Evolutionary conservation across 2,797 vertebrate genomes (phyloP), one percentile per base, ranked within the genome.

Genomic region (Micromesistius poutassou): DNA sequence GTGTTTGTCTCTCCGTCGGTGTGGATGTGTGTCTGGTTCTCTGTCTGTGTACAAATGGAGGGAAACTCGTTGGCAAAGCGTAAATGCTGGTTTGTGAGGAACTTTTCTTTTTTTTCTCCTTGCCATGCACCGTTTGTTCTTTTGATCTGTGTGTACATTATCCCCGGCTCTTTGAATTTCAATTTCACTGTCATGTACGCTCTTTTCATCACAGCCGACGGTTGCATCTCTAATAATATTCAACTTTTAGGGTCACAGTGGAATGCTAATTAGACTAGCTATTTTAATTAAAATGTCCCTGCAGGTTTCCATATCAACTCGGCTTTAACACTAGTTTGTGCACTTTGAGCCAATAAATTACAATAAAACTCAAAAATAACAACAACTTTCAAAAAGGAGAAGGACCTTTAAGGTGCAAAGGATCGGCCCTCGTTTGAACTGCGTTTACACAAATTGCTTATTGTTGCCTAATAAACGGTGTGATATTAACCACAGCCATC

Each of bases 121-220:
- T 55, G 55, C 55, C 87, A n/a, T n/a, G n/a, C n/a, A 89, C 86
- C 94, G 91, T 95, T 94, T 94, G 93, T 94, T 94, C 93, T 93
- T 95, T 94, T 95, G 94, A 95, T 94, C 93, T 94, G 92, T 92
- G 93, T 94, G 94, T 94, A 95, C 93, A 94, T 95, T 94, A 93
- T 94, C 89, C 93, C 84, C 88, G 87, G 91, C 93, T 90, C 94
- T 95, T 95, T 95, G 94, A 94, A 95, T 95, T 95, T 94, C 90
- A 93, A 92, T 94, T 94, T 91, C 88, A 92, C 94, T 94, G 94
- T 94, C 94, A 94, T 94, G 93, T 94, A 93, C 89, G 88, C 91
- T 92, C 93, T 92, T 94, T 93, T 93, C 92, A 95, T 95, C 93
- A 91, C 89, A 88, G 86, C 92, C 91, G 91, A 93, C 81, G 89